These are phyloP conservation scores for Protobothrops flavoviridis DNA, from an alignment of 2,113 vertebrate species.

Conservation along the genomic window DNA sequence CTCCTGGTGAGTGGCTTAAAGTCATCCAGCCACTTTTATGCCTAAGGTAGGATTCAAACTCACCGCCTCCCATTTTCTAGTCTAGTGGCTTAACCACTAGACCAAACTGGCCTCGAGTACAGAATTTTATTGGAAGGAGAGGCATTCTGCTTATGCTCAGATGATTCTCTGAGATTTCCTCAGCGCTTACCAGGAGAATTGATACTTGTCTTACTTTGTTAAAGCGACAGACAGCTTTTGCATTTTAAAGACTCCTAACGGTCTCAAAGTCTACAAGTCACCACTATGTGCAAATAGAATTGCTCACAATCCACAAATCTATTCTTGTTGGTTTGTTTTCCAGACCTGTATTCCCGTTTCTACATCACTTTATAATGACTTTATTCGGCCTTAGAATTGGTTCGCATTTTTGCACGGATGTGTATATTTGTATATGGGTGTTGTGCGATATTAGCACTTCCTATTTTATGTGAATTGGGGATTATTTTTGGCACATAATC, in stretches of 20 bases:
- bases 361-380: neutral
- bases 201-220: no score
- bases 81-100: no score
- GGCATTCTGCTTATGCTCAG: neutral
- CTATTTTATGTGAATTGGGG: neutral
- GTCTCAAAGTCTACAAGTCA: no score
- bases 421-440: neutral
- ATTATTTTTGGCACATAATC: neutral
- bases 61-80: no score
- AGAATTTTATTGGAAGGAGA: neutral
- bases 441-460: neutral
- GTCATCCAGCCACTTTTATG: no score
- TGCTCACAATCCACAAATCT: neutral
- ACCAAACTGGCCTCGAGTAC: no score
- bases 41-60: no score
- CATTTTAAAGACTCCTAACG: neutral
- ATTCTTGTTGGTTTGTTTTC: neutral
- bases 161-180: no score
- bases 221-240: neutral
- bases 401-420: neutral
- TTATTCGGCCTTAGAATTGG: neutral
- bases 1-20: no score
- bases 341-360: neutral
- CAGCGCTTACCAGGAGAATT: no score
- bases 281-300: neutral